Evolutionary conservation across 1,140 invertebrate genomes (phyloP).

Genomic region (Drosophila rufa): DNA sequence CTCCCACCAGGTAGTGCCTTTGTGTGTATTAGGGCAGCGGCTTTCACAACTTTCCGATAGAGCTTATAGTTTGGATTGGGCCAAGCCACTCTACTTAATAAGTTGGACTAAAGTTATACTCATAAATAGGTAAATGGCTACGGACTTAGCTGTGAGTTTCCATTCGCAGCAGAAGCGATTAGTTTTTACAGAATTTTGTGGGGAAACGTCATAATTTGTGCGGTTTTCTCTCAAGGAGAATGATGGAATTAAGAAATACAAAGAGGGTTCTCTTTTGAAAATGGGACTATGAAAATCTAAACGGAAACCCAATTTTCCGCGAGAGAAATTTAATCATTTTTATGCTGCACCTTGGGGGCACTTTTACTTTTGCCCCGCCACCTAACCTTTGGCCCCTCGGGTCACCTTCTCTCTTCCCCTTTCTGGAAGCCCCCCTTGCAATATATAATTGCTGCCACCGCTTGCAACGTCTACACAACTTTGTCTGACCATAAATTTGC

Average conservation of each 20-base stretch:
- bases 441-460: constrained; percentile 70
- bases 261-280: neutral
- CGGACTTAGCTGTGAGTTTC: neutral
- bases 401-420: neutral
- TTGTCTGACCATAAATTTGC: constrained; percentile 75
- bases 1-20: constrained; percentile 38
- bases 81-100: constrained; percentile 67
- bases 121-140: constrained; percentile 40
- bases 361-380: constrained; percentile 49
- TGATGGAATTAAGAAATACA: neutral
- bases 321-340: constrained; percentile 46
- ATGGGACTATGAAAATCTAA: neutral
- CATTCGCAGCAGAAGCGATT: neutral
- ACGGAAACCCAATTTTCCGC: constrained; percentile 9
- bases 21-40: constrained; percentile 39
- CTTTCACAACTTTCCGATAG: constrained; percentile 70
- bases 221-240: neutral
- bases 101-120: constrained; percentile 42
- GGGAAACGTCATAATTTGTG: neutral
- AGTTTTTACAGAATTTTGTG: neutral
- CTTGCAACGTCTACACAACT: constrained; percentile 68
- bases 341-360: constrained; percentile 41
- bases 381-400: constrained; percentile 26
- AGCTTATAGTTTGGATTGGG: constrained; percentile 48
- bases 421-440: constrained; percentile 12